phyloP scores from a whole-genome alignment of 2,888 invertebrate genomes.

The Syrphus vitripennis region DNA sequence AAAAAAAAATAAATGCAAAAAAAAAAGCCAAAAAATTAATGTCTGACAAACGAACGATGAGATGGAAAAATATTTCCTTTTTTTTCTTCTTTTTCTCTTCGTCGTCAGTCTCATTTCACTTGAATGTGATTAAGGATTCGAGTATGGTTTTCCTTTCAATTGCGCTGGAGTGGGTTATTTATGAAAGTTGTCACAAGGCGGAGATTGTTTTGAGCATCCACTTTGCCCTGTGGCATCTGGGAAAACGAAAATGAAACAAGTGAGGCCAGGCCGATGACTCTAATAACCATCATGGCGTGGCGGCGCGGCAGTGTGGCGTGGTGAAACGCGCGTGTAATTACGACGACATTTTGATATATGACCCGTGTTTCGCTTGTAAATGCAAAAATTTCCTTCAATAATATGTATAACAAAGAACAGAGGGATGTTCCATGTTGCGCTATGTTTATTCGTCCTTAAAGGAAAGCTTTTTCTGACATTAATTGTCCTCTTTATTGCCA shows the following conservation, averaged over 20 bases:
- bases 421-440: slow-evolving; percentile 6
- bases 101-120: background rate
- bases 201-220: slow-evolving; percentile 1
- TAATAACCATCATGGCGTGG: background rate
- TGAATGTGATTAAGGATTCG: slow-evolving; percentile 51
- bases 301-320: background rate
- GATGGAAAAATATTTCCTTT: background rate
- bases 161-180: background rate
- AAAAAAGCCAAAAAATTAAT: slow-evolving; percentile 8
- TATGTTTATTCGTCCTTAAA: slow-evolving; percentile 17
- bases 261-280: background rate
- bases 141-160: slow-evolving; percentile 12
- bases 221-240: background rate
- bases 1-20: background rate
- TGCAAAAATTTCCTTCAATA: slow-evolving; percentile 31
- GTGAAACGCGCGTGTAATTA: slow-evolving; percentile 24
- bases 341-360: slow-evolving; percentile 56
- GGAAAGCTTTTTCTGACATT: slow-evolving; percentile 36
- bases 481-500: slow-evolving; percentile 62
- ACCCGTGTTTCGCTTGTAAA: slow-evolving; percentile 31
- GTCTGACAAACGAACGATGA: slow-evolving; percentile 17
- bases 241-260: too few species aligned
- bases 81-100: background rate
- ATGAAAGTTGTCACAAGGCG: background rate
- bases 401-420: slow-evolving; percentile 7